A percentile compares a stretch with the other conserved stretches of the same genome.
These are phyloP conservation scores for Yponomeuta evonymella DNA, from an alignment of 2,888 invertebrate species.

Conservation along the genomic window DNA sequence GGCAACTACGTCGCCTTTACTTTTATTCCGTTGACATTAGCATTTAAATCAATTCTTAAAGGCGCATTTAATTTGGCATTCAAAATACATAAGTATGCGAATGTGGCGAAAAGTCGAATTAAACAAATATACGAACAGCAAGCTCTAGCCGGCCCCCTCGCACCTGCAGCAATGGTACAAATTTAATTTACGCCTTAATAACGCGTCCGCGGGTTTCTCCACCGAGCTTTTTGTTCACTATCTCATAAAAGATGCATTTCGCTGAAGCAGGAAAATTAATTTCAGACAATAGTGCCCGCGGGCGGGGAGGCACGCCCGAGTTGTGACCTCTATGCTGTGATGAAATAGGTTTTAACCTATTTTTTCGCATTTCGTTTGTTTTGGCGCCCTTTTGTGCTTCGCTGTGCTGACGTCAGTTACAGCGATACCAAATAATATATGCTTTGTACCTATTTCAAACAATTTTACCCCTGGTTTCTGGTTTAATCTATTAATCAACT, in stretches of 20 bases:
- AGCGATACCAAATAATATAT: no score
- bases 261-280: conserved; percentile 70
- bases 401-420: neutral
- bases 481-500: no score
- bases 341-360: conserved; percentile 24
- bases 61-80: no score
- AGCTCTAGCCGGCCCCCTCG: neutral
- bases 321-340: conserved; percentile 25
- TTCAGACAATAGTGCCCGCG: conserved; percentile 51
- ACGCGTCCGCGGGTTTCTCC: conserved; percentile 34
- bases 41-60: no score
- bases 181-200: conserved; percentile 42
- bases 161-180: conserved; percentile 26
- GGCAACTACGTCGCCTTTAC: no score
- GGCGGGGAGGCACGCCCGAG: conserved; percentile 28
- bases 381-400: conserved; percentile 3
- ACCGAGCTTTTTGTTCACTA: conserved; percentile 39
- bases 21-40: no score
- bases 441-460: no score
- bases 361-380: conserved; percentile 21
- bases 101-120: no score
- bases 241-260: conserved; percentile 65
- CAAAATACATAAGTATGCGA: no score
- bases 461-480: no score
- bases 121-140: no score